Percentiles rank a stretch among this genome's conserved stretches.
Conservation (phyloP, 2,113 vertebrate species). For the Urocynchramus pylzowi region DNA sequence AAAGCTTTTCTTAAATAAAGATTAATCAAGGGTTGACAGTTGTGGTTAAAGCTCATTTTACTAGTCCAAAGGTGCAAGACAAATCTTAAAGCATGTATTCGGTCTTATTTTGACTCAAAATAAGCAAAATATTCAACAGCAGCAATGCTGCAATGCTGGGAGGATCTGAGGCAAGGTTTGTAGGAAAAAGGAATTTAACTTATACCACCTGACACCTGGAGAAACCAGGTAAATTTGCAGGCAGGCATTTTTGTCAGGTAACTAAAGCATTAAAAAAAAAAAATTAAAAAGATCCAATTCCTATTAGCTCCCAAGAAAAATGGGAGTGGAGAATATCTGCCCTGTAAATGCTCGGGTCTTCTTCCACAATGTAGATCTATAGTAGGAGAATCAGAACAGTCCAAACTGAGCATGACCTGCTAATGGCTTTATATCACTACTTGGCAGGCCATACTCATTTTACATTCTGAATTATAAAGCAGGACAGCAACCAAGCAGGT, state of each 20-base stretch:
- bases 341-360: background rate
- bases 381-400: background rate
- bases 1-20: conserved; percentile 3
- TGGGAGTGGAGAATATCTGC: background rate
- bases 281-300: background rate
- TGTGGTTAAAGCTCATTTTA: background rate
- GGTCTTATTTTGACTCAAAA: background rate
- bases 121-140: background rate
- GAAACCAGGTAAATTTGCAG: background rate
- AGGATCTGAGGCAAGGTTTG: background rate
- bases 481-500: background rate
- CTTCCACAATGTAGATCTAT: background rate
- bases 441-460: background rate
- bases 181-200: background rate
- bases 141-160: background rate
- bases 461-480: background rate
- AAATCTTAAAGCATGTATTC: background rate
- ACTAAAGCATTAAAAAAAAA: background rate
- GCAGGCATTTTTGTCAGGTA: background rate
- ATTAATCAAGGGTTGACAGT: background rate
- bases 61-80: background rate
- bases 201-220: background rate
- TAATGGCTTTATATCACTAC: fast-evolving
- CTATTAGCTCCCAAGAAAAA: background rate
- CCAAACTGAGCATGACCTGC: background rate